Base-by-base conservation (phyloP, 2,888 invertebrate genomes). In the Eudasyphora cyanicolor region DNA sequence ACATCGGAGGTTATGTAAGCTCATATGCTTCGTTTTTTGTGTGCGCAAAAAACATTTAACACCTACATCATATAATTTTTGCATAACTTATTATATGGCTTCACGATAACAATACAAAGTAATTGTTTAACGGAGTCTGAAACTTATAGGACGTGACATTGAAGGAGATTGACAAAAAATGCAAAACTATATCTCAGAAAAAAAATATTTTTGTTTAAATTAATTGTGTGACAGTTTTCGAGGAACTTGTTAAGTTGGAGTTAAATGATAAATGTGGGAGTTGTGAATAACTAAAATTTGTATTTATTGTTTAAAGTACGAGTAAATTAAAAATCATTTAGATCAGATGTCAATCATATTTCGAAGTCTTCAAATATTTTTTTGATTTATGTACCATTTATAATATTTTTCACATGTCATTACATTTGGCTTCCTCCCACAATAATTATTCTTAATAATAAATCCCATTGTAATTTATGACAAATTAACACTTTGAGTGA, bases 11-110 rank as follows among this genome's bases (percentile, higher is more conserved):
- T 45, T 45, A 45, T 45, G n/a, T 45, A 45, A 45, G 12, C n/a
- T 45, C n/a, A n/a, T 4, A 45, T n/a, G n/a, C n/a, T n/a, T n/a
- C 45, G 45, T 12, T 45, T 45, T 45, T 14, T 45, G 2, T 6
- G 2, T 45, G 2, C n/a, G 2, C 14, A 6, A n/a, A 12, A 45
- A 14, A 45, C n/a, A 45, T 45, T 45, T 45, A 45, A 45, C 45
- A 45, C 45, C 45, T 45, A 45, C 45, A 2, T n/a, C n/a, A 45
- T n/a, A n/a, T 45, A n/a, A n/a, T n/a, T 45, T 45, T 45, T 45
- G 45, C 45, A 45, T 45, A 45, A 45, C n/a, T 45, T 45, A 45
- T 45, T n/a, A 45, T 45, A 45, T 45, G 45, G n/a, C 45, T 45
- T 45, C 4, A n/a, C 5, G 45, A 45, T 45, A 45, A 45, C 14